These are phyloP conservation scores for Gyrodactylus salaris DNA, from an alignment of 1,140 invertebrate species.

Conservation along the genomic window DNA sequence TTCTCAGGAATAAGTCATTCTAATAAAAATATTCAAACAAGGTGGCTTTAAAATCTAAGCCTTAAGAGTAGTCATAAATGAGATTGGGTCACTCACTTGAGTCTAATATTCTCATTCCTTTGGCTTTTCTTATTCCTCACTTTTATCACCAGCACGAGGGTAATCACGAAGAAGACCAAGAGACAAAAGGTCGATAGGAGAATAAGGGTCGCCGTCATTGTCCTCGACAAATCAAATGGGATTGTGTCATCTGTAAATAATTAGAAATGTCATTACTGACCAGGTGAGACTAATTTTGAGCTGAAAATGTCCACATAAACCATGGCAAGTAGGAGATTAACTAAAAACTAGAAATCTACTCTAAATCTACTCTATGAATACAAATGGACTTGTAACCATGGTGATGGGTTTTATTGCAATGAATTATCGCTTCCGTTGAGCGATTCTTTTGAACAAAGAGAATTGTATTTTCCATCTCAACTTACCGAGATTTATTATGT, in stretches of 20 bases:
- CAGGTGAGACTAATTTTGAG: background rate
- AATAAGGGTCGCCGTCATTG: background rate
- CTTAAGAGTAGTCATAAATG: background rate
- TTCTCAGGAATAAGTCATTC: too few species aligned
- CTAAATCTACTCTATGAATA: too few species aligned
- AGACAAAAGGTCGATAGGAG: background rate
- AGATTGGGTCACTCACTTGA: too few species aligned
- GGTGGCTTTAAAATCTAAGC: background rate
- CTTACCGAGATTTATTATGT: background rate
- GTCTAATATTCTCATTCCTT: background rate
- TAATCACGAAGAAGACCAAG: background rate
- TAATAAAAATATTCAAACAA: too few species aligned
- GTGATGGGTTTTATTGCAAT: too few species aligned
- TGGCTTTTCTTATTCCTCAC: background rate
- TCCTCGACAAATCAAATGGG: background rate
- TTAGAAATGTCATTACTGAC: background rate
- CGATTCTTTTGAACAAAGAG: too few species aligned
- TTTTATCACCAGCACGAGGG: background rate
- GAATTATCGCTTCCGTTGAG: too few species aligned
- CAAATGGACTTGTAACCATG: too few species aligned
- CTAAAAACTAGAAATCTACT: too few species aligned
- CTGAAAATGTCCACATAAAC: too few species aligned
- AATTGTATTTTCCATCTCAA: too few species aligned
- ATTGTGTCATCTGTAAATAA: background rate
- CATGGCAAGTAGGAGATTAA: too few species aligned